Percentiles rank a stretch among this genome's conserved stretches.
These are phyloP conservation scores for Gopherus evgoodei DNA, from an alignment of 2,113 vertebrate genomes.

Conservation along the genomic window DNA sequence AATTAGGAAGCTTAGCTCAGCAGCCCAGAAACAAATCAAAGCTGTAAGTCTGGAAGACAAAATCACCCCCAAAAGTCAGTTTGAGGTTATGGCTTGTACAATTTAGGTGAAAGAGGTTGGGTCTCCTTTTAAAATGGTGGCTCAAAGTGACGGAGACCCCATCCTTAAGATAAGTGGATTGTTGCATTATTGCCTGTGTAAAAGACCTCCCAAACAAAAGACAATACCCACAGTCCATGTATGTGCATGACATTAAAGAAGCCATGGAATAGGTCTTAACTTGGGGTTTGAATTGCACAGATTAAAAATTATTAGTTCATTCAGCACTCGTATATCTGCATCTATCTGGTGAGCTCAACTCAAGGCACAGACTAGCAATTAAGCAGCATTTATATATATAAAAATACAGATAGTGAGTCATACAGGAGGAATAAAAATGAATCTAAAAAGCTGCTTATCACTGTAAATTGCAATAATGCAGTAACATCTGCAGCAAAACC, in stretches of 20 bases:
- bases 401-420: not conserved
- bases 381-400: not conserved
- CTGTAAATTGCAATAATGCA: not conserved
- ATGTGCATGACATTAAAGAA: not conserved
- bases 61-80: not conserved
- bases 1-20: not conserved
- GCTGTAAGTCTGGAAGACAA: not conserved
- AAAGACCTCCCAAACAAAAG: not conserved
- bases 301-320: not conserved
- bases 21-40: not conserved
- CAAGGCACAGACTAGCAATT: not conserved
- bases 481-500: not conserved
- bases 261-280: not conserved
- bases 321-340: not conserved
- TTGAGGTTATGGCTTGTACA: not conserved
- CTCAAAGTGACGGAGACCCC: not conserved
- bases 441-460: not conserved
- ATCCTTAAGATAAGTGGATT: not conserved
- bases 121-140: not conserved
- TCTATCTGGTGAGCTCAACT: not conserved
- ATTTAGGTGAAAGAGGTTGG: not conserved
- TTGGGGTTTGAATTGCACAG: not conserved
- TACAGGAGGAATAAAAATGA: not conserved
- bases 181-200: not conserved
- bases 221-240: not conserved